Evolutionary conservation across 2,113 vertebrate genomes (phyloP), one percentile per base, ranked within the genome.

Genomic region (Indri indri): DNA sequence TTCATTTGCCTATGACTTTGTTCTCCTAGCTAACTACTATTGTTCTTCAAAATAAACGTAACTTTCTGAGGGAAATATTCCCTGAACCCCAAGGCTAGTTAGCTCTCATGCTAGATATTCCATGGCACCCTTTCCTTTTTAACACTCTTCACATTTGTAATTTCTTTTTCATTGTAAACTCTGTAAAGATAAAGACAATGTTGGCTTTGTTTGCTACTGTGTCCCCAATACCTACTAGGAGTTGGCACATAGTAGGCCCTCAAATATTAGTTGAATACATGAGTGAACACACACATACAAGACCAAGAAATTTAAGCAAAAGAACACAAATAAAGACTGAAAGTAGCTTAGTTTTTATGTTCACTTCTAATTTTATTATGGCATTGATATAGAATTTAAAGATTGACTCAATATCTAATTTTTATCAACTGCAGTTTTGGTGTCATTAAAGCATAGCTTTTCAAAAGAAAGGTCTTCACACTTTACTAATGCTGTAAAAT

Each of bases 321-420:
- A 88, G 66, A 71, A 83, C 12, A 83, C 11, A 91, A 61, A 71
- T 34, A 80, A 74, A 82, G 66, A 81, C 87, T 77, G 32, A n/a
- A 95, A 47, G 79, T 74, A 32, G 4, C 16, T 88, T 85, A 42
- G 79, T 77, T 84, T 95, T 87, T 77, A 90, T 77, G 12, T 84
- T 92, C 57, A 74, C 47, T 85, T 95, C 12, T 85, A 73, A 52
- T 82, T 93, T 96, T 91, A 81, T 63, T 82, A 81, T 45, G 37
- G 45, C 3, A 65, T 84, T 50, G 90, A 77, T 70, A 71, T 16
- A 88, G 47, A 90, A 86, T 87, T 74, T n/a, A 94, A 96, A 96
- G 40, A 73, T 2, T 74, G 25, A 94, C 18, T 92, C 77, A 73
- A 23, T 66, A 42, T 82, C 90, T 82, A 79, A 23, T 66, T 37